Evolutionary conservation across 2,113 vertebrate genomes (phyloP).

Genomic region (Ivindomyrus marchei): DNA sequence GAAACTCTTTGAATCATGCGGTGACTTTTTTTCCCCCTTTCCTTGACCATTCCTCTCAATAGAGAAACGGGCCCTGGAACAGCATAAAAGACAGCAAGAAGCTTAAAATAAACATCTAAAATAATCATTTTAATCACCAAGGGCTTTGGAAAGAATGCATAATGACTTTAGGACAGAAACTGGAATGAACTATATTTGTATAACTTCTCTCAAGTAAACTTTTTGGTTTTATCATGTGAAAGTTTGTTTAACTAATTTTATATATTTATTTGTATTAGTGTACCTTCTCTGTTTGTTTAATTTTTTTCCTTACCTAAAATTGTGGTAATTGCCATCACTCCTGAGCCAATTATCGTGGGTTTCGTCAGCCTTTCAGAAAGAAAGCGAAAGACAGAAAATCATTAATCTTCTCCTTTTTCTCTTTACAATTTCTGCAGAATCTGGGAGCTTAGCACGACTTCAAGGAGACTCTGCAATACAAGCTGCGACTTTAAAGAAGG

Average conservation of each 20-base stretch:
- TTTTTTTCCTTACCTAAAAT: not conserved
- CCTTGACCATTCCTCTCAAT: conserved; percentile 29
- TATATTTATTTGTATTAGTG: not conserved
- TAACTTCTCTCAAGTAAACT: conserved; percentile 12
- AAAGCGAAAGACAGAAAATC: conserved; percentile 17
- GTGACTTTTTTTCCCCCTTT: conserved; percentile 13
- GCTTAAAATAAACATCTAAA: conserved; percentile 36
- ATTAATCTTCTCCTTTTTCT: conserved; percentile 27
- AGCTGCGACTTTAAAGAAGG: not conserved
- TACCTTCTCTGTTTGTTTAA: not conserved
- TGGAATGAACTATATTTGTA: conserved; percentile 25
- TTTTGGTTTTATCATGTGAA: not conserved
- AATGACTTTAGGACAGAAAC: conserved; percentile 29
- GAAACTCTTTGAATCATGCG: conserved; percentile 32
- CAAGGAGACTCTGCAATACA: not conserved
- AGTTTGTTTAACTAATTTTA: conserved; percentile 18
- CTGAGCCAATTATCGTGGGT: conserved; percentile 22
- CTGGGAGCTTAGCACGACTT: not conserved
- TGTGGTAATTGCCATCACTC: conserved; percentile 19
- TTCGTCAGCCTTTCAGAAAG: conserved; percentile 13
- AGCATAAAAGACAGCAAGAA: conserved; percentile 26
- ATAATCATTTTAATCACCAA: conserved; percentile 33
- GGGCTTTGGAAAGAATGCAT: conserved; percentile 36
- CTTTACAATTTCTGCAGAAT: conserved; percentile 17
- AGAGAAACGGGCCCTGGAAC: conserved; percentile 21